Conservation (phyloP, 2,797 vertebrate species). For the Peromyscus eremicus region DNA sequence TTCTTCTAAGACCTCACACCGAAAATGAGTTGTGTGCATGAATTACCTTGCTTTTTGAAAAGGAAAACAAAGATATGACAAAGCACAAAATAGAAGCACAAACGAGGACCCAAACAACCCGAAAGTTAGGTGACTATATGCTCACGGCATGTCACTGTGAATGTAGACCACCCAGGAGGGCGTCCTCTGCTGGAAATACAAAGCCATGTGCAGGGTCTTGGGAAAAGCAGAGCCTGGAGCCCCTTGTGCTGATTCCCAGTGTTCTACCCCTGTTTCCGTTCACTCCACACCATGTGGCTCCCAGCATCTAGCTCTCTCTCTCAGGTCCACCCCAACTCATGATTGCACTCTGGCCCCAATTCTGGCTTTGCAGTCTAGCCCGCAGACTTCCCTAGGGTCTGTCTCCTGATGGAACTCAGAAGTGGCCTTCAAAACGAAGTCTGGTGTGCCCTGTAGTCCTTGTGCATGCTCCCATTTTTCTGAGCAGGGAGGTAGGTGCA, state of each 20-base stretch:
- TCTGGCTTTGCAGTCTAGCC: not conserved
- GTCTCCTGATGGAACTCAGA: not conserved
- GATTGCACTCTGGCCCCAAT: not conserved
- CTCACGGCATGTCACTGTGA: fast-evolving
- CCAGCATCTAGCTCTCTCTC: not conserved
- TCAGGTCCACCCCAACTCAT: not conserved
- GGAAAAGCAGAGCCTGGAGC: not conserved
- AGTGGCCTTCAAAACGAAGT: not conserved
- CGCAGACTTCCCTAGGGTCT: not conserved
- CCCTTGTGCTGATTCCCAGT: not conserved
- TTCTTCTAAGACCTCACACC: not conserved
- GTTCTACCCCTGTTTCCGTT: not conserved
- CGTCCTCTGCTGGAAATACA: not conserved
- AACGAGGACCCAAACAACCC: no score
- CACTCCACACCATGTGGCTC: not conserved
- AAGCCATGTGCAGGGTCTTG: fast-evolving
- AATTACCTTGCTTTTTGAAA: not conserved
- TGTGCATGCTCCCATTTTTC: not conserved
- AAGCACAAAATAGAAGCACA: not conserved
- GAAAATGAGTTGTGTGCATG: not conserved
- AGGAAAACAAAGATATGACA: not conserved
- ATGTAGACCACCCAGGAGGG: fast-evolving
- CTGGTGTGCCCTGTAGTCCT: not conserved
- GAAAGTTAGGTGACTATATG: not conserved
- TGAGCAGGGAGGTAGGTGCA: no score